These are phyloP conservation scores for Hypsibius dujardini DNA, from an alignment of 1,140 invertebrate genomes.

Conservation along the genomic window DNA sequence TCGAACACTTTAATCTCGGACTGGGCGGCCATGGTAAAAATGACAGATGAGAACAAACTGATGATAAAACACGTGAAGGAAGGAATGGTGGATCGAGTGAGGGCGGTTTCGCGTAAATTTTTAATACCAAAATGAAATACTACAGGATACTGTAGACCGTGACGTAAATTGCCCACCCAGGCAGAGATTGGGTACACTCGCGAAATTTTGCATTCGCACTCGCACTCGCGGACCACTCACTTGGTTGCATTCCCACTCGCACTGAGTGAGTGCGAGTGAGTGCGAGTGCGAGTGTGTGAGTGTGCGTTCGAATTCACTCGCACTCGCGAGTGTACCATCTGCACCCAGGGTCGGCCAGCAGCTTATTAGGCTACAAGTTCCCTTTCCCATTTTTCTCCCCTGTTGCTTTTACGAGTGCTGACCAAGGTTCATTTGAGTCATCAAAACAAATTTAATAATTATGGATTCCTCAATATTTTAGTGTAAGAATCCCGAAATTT, in stretches of 20 bases:
- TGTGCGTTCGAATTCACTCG: background rate
- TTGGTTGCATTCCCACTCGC: no score
- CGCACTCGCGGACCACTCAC: no score
- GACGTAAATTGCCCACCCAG: background rate
- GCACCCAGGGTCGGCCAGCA: background rate
- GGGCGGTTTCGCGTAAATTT: background rate
- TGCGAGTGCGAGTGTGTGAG: background rate
- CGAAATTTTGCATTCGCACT: no score
- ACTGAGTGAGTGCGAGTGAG: no score
- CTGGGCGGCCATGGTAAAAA: constrained; percentile 27
- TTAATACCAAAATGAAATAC: background rate
- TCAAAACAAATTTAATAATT: background rate
- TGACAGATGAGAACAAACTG: constrained; percentile 9
- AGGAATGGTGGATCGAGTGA: background rate
- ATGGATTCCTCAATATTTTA: background rate
- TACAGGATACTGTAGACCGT: background rate
- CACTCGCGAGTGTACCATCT: background rate
- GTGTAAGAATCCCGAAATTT: background rate
- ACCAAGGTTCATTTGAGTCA: background rate
- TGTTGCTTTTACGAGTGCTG: background rate
- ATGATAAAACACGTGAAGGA: constrained; percentile 18
- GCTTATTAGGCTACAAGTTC: no score
- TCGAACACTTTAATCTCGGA: constrained; percentile 24
- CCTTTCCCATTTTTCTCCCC: no score
- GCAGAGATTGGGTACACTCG: background rate